Base-by-base conservation (phyloP, 1,140 invertebrate genomes). In the Brachionus asplanchnoidis region DNA sequence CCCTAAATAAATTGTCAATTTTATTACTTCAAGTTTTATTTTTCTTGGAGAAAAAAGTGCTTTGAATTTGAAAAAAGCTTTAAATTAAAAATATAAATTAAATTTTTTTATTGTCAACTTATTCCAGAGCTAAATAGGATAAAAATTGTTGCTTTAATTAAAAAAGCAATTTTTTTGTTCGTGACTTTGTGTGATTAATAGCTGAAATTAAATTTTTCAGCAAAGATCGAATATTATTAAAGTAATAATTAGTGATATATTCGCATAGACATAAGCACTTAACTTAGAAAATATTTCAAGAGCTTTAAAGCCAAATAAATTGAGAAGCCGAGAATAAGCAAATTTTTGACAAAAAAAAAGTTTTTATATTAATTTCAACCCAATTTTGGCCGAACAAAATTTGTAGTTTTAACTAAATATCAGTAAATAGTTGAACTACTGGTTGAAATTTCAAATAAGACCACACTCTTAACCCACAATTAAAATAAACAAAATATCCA, bases 321-420 rank as follows among this genome's bases (percentile, higher is more conserved):
- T 53, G 46, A 53, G 46, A 53, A 60, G 53, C 17, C 53, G 53
- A 60, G 17, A 60, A 60, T 20, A 20, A 60, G 53, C n/a, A 23
- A 23, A 20, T 60, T 60, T 28, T 60, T 9, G 53, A 20, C n/a
- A 5, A 60, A 60, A 60, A n/a, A 60, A 9, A 20, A 60, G 14
- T 60, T 60, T 40, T 73, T 17, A 73, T 73, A 73, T 73, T 73
- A 42, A 73, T 73, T 73, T 73, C 36, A 73, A 73, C 68, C 68
- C 42, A 73, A 73, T 73, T 73, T 73, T 73, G 53, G 8, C 53
- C 53, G 20, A 60, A 60, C 6, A 46, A 14, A 68, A 20, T 42
- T 42, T 73, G 68, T 73, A 40, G 68, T 73, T 73, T 73, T 73
- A 73, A 73, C 68, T 73, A 73, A 73, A 73, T 73, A 40, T 40